Evolutionary conservation across 2,888 invertebrate genomes (phyloP).

Genomic region (Onchidella celtica): DNA sequence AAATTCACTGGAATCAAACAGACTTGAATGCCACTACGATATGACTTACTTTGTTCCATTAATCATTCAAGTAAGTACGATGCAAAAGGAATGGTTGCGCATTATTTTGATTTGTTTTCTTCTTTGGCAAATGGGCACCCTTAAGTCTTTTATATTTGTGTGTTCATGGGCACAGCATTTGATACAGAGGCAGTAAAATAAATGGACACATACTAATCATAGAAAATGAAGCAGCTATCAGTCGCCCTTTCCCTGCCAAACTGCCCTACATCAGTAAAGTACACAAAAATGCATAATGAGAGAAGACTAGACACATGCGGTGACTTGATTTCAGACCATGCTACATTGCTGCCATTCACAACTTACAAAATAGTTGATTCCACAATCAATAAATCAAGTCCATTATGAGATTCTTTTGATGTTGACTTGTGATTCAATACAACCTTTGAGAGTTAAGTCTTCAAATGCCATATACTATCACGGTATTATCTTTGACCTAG

Average conservation of each 20-base stretch:
- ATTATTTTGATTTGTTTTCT: conserved; percentile 16
- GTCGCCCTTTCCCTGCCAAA: not conserved
- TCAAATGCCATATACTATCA: too few species aligned
- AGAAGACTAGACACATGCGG: conserved; percentile 8
- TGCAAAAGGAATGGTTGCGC: conserved; percentile 13
- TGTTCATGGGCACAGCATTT: too few species aligned
- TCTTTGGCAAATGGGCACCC: conserved; percentile 18
- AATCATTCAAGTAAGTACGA: conserved; percentile 12
- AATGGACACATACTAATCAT: too few species aligned
- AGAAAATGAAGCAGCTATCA: not conserved
- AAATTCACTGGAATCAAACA: too few species aligned
- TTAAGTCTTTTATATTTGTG: not conserved
- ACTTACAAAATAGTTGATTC: not conserved
- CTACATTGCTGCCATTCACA: conserved; percentile 17
- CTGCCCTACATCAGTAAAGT: not conserved
- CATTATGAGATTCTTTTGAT: too few species aligned
- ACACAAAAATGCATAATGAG: conserved; percentile 15
- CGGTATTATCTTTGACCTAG: too few species aligned
- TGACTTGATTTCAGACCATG: conserved; percentile 7
- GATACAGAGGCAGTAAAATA: not conserved
- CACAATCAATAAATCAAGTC: too few species aligned
- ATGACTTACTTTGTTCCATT: not conserved
- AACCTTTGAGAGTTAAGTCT: too few species aligned
- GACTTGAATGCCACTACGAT: too few species aligned
- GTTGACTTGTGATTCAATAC: too few species aligned